Evolutionary conservation across 2,797 vertebrate species (phyloP).

Genomic region (Australoheros facetus): DNA sequence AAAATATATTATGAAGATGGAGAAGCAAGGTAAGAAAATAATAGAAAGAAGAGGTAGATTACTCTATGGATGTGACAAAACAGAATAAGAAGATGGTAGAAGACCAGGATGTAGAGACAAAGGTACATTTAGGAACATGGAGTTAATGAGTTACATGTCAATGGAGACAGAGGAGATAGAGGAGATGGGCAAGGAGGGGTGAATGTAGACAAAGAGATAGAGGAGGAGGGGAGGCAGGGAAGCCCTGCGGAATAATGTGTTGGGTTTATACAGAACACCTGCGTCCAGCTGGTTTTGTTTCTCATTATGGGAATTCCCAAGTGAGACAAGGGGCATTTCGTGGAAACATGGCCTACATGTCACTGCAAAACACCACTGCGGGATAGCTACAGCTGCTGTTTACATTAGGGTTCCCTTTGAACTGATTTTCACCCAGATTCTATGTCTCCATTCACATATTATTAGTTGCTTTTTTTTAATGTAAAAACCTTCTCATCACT

Average conservation of each 20-base stretch:
- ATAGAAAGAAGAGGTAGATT: not conserved
- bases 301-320: constrained; percentile 62
- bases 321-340: constrained; percentile 28
- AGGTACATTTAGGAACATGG: constrained; percentile 13
- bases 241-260: constrained; percentile 57
- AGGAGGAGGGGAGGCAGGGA: constrained; percentile 18
- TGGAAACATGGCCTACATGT: constrained; percentile 33
- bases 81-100: constrained; percentile 5
- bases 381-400: constrained; percentile 27
- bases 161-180: constrained; percentile 16
- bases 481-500: not conserved
- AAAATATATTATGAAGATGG: not conserved
- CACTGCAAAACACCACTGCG: not conserved
- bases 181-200: not conserved
- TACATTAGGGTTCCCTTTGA: not conserved
- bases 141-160: constrained; percentile 48
- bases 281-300: constrained; percentile 58
- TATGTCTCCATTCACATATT: not conserved
- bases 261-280: constrained; percentile 60
- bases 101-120: constrained; percentile 17
- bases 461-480: not conserved
- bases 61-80: constrained; percentile 5
- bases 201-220: constrained; percentile 38
- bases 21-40: constrained; percentile 2
- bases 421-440: not conserved